Evolutionary conservation across 2,797 vertebrate species (phyloP), one percentile per base, ranked within the genome.

Genomic region (Pantherophis vulpinus): DNA sequence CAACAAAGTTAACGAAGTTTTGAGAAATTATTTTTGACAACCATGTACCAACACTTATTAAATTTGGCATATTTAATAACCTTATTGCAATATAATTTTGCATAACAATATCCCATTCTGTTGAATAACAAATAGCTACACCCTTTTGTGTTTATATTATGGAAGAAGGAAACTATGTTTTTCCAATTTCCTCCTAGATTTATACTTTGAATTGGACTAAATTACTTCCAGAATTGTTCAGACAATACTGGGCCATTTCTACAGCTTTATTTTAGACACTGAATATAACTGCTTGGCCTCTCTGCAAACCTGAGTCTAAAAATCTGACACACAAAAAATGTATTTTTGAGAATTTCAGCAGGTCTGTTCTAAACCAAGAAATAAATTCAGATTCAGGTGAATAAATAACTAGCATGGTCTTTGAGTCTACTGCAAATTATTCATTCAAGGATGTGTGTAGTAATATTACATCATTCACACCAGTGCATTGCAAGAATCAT

Each of bases 401-500:
- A 79, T 59, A 92, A 96, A 90, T 70, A 96, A 93, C 90, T 16
- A 25, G 59, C 66, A 10, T 87, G 94, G 23, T 61, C 90, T 92
- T 51, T 94, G 47, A 93, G 95, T 63, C 92, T 54, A 59, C 74
- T 92, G 86, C 56, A 94, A 91, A 61, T 83, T 94, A 95, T 95
- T 95, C 88, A 93, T 96, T 97, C 94, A 94, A 97, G 97, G 96
- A 90, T 79, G 92, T 16, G 54, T 74, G 83, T 93, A 95, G 93
- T 95, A 95, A 96, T 97, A 90, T 91, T 91, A 13, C 88, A 55
- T 9, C 6, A 70, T 89, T 95, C 93, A 93, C 94, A 96, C 74
- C 95, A 93, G 94, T 83, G 93, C 79, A 0, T 88, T 93, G 95
- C 93, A 93, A 91, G 96, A 97, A 95, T 92, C 91, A 54, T 6